Base-by-base conservation (phyloP, 2,888 invertebrate genomes). In the Chrysomela aeneicollis region DNA sequence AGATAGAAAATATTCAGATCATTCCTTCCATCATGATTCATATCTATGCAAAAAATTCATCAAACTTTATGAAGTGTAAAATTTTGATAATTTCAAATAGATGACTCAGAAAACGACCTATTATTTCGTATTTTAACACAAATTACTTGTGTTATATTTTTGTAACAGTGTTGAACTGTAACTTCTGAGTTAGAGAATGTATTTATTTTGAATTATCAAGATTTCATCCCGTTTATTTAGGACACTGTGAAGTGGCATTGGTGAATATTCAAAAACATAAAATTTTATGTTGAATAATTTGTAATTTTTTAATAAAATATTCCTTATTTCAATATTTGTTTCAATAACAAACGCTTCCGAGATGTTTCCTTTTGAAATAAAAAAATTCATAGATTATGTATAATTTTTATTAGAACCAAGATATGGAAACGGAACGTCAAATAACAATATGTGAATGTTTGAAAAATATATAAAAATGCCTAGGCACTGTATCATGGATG, bases 391-490 rank as follows among this genome's bases (percentile, higher is more conserved):
- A 42, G 62, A 60, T 63, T 59, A 61, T 67, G 67, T 66, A 65
- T 63, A 63, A 51, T 63, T 66, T 67, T 71, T 65, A 68, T 69
- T 69, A 68, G 76, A 80, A 79, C 78, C 76, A 77, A 79, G 70
- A 78, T 71, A 51, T 73, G 70, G 71, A 77, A 79, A 78, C 71
- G 73, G 77, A 76, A 73, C 63, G 15, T 70, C 74, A 77, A 79
- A 78, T 76, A 80, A 79, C 76, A 74, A 72, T 77, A 77, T 73
- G 76, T 79, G 80, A 77, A 79, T 77, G 76, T 76, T 79, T 80
- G 78, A 81, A 80, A 81, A 81, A 80, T 81, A 81, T 79, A 78
- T 76, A 79, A 75, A 78, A 76, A 79, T 80, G 78, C 80, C 81
- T 81, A 82, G 81, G 82, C 82, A 81, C 81, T 81, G 81, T 73